Base-by-base conservation (phyloP, 1,140 invertebrate genomes). In the Temnothorax nylanderi region DNA sequence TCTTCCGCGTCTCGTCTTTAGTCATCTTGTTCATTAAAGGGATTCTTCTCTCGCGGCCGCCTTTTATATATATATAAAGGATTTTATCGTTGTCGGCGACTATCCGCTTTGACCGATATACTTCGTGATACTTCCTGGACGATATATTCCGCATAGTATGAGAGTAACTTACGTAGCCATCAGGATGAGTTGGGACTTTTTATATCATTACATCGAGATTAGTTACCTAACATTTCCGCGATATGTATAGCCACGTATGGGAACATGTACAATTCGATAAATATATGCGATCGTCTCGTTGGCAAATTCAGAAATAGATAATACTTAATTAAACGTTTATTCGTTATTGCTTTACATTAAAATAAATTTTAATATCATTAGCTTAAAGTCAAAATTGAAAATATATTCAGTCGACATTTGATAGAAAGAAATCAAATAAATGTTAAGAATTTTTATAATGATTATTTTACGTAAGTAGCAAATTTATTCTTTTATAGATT, bases 21-120 rank as follows among this genome's bases (percentile, higher is more conserved):
- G 21, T 41, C 37, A 56, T 49, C 44, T 6, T 69, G 44, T 87
- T 90, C 85, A 65, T 84, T 89, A 82, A 32, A 18, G 54, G 47
- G 16, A 18, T 51, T 54, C 51, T 32, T 65, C n/a, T n/a, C n/a
- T n/a, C 37, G 21, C 37, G 3, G 10, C 8, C 10, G n/a, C 8
- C 3, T 26, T 56, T 51, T 41, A 26, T 26, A 26, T 26, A 1
- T 26, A 26, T 26, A 26, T 26, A 32, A 4, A 41, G 21, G 32
- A 56, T 18, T 85, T 76, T 76, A 60, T 82, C 54, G 13, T 76
- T 18, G 8, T 18, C 32, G 26, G 0, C 1, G 18, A 62, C 44
- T 72, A 60, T 64, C 13, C 51, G 51, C 51, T 7, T 54, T 13
- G 51, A 16, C 56, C 11, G 44, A 21, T 62, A 21, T 62, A 62